These are phyloP conservation scores for Bradypus variegatus DNA, from an alignment of 2,797 vertebrate species.

Conservation along the genomic window DNA sequence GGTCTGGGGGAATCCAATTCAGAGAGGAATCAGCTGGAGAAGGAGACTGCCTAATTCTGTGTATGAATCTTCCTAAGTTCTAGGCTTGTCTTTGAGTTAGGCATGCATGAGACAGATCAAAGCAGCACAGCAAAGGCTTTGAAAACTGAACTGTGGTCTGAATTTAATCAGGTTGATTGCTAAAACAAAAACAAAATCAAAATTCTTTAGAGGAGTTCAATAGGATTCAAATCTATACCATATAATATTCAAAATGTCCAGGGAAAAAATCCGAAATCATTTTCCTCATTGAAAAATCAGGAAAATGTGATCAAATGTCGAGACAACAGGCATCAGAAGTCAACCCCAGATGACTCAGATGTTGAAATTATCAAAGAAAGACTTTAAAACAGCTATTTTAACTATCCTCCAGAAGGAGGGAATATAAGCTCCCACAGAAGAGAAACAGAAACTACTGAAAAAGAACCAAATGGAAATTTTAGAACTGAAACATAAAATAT, in stretches of 20 bases:
- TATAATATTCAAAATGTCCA: not conserved
- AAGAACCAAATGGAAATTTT: too few species aligned
- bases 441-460: too few species aligned
- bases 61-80: not conserved
- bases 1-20: not conserved
- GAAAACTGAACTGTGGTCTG: not conserved
- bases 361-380: too few species aligned
- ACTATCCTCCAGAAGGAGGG: too few species aligned
- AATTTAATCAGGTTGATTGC: not conserved
- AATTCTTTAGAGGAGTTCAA: not conserved
- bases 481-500: too few species aligned
- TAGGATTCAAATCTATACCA: not conserved
- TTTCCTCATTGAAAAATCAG: not conserved
- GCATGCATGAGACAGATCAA: not conserved
- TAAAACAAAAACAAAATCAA: not conserved
- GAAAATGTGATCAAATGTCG: not conserved
- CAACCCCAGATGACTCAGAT: too few species aligned
- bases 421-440: too few species aligned
- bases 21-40: not conserved
- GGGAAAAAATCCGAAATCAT: not conserved
- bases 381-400: too few species aligned
- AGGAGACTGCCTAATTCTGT: not conserved
- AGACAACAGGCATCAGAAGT: too few species aligned
- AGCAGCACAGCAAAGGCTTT: not conserved
- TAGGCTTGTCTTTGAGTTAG: not conserved